Evolutionary conservation across 53 echinoderm and acorn worm genomes (phyloP).

Genomic region (Hippasteria phrygiana): DNA sequence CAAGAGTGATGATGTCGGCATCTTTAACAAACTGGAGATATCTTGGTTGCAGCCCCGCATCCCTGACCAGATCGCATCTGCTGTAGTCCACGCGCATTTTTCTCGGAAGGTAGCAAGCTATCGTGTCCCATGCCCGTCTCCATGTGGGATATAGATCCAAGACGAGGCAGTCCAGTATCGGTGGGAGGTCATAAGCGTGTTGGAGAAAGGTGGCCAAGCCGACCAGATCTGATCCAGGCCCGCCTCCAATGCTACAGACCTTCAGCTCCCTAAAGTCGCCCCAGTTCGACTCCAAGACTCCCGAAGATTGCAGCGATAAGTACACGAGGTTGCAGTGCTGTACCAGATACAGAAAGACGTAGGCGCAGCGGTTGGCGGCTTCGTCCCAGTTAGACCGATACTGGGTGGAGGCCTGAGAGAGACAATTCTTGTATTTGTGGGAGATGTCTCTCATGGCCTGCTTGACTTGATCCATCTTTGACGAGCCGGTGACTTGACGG

Average conservation of each 20-base stretch:
- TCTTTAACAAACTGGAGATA: neutral
- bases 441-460: neutral
- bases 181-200: neutral
- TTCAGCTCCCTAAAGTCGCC: neutral
- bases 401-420: neutral
- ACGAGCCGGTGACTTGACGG: neutral
- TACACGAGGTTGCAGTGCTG: conserved; percentile 25
- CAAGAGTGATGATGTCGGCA: conserved; percentile 10
- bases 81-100: neutral
- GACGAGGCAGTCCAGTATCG: conserved; percentile 2
- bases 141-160: conserved; percentile 30
- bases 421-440: neutral
- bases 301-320: neutral
- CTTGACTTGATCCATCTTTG: neutral
- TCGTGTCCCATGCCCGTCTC: conserved; percentile 22
- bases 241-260: conserved; percentile 26
- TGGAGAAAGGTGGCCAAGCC: conserved; percentile 9
- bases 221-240: conserved; percentile 29
- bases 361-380: conserved; percentile 18
- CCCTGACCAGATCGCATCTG: conserved; percentile 17
- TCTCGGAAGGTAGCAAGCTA: neutral
- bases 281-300: neutral
- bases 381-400: neutral
- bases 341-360: conserved; percentile 3
- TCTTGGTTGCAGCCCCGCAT: neutral